These are phyloP conservation scores for Hycleus phaleratus DNA, from an alignment of 1,140 invertebrate genomes.

Conservation along the genomic window DNA sequence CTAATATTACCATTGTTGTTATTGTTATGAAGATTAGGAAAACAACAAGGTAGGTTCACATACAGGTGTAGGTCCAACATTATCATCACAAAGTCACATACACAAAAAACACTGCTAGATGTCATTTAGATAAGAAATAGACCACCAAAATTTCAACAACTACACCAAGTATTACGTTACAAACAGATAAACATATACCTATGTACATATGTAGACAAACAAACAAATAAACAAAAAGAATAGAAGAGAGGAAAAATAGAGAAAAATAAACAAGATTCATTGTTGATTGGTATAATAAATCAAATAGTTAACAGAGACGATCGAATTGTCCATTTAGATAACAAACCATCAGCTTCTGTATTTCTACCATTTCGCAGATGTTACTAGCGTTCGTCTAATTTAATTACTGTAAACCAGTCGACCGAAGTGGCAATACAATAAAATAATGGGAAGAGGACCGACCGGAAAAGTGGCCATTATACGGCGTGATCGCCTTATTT, in stretches of 20 bases:
- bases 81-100: slow-evolving; percentile 21
- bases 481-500: slow-evolving; percentile 37
- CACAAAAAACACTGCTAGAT: slow-evolving; percentile 12
- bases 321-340: slow-evolving; percentile 17
- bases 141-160: no score
- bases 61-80: slow-evolving; percentile 20
- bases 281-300: not conserved
- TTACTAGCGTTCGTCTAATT: slow-evolving; percentile 25
- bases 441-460: slow-evolving; percentile 24
- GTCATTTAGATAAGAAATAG: slow-evolving; percentile 19
- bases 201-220: no score
- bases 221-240: no score
- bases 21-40: slow-evolving; percentile 20
- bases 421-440: slow-evolving; percentile 22
- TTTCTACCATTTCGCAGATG: slow-evolving; percentile 28
- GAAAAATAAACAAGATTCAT: no score
- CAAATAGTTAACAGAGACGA: slow-evolving; percentile 6
- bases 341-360: slow-evolving; percentile 25
- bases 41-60: slow-evolving; percentile 2
- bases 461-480: slow-evolving; percentile 35
- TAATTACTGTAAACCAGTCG: slow-evolving; percentile 25
- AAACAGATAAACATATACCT: no score
- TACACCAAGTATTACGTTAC: no score
- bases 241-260: no score
- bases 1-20: not conserved